These are phyloP conservation scores for Spongilla lacustris DNA, from an alignment of 37 sponge, comb jelly and placozoan species.

Conservation along the genomic window DNA sequence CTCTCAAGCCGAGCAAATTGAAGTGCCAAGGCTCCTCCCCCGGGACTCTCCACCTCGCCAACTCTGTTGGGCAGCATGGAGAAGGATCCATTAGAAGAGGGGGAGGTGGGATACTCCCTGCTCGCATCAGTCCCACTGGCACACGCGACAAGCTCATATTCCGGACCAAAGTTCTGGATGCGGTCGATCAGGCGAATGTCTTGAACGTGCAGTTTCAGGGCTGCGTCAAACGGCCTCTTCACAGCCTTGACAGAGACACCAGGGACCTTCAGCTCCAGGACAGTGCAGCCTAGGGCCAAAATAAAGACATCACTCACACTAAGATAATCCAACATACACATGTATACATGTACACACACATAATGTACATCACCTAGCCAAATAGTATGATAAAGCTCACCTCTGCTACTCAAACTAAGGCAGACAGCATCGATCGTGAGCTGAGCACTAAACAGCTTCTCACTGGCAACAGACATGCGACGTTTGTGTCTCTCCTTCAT, in stretches of 20 bases:
- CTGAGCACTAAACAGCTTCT: constrained; percentile 42
- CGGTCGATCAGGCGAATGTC: constrained; percentile 82
- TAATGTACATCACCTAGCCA: not conserved
- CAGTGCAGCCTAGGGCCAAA: constrained; percentile 25
- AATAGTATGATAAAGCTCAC: constrained; percentile 25
- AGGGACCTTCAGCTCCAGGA: constrained; percentile 60
- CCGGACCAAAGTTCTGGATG: constrained; percentile 83
- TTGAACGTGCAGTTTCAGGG: constrained; percentile 51
- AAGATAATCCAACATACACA: not conserved
- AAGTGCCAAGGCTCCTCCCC: not conserved
- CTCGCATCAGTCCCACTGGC: constrained; percentile 46
- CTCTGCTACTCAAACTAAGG: constrained; percentile 61
- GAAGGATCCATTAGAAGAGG: not conserved
- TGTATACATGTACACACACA: not conserved
- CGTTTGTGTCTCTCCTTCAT: constrained; percentile 24
- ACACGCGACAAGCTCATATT: constrained; percentile 79
- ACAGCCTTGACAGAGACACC: constrained; percentile 49
- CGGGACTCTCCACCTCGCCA: not conserved
- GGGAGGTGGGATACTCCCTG: not conserved
- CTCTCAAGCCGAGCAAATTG: not conserved
- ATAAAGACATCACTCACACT: not conserved
- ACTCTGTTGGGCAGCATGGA: not conserved
- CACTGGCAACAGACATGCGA: constrained; percentile 13
- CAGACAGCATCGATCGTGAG: constrained; percentile 50
- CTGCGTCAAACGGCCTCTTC: constrained; percentile 68